Evolutionary conservation across 2,113 vertebrate genomes (phyloP).

Genomic region (Tonatia bakeri): DNA sequence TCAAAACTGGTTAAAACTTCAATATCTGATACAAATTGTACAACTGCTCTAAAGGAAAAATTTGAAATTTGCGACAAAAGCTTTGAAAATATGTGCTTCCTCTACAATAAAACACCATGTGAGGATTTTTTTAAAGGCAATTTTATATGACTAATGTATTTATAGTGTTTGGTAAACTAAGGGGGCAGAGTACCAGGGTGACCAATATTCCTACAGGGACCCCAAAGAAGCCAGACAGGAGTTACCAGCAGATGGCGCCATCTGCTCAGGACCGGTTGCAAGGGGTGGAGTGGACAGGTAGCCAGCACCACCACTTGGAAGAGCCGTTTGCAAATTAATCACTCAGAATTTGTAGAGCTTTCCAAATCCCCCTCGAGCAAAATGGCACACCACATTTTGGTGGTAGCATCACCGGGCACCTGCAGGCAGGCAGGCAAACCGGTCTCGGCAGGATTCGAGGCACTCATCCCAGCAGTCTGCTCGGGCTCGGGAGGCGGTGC

Average conservation of each 20-base stretch:
- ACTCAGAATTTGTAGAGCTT: neutral
- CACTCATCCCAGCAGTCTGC: neutral
- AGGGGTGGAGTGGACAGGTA: rapidly evolving
- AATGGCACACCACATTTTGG: neutral
- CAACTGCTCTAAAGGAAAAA: neutral
- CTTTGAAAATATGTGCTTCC: neutral
- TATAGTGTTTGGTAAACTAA: neutral
- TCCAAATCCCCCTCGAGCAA: neutral
- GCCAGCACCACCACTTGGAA: rapidly evolving
- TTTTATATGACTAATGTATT: too few relatives aligned
- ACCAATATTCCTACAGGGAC: rapidly evolving
- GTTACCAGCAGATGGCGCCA: neutral
- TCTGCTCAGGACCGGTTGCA: neutral
- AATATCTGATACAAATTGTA: neutral
- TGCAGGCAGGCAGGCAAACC: neutral
- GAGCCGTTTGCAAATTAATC: too few relatives aligned
- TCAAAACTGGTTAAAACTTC: neutral
- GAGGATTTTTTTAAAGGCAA: neutral
- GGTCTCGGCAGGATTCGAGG: neutral
- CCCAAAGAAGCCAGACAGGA: neutral
- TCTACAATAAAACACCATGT: neutral
- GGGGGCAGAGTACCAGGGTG: neutral
- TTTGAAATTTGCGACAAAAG: neutral
- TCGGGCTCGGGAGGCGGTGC: too few relatives aligned
- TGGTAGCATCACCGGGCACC: rapidly evolving